Base-by-base conservation (phyloP, 2,113 vertebrate genomes). In the Aix galericulata region DNA sequence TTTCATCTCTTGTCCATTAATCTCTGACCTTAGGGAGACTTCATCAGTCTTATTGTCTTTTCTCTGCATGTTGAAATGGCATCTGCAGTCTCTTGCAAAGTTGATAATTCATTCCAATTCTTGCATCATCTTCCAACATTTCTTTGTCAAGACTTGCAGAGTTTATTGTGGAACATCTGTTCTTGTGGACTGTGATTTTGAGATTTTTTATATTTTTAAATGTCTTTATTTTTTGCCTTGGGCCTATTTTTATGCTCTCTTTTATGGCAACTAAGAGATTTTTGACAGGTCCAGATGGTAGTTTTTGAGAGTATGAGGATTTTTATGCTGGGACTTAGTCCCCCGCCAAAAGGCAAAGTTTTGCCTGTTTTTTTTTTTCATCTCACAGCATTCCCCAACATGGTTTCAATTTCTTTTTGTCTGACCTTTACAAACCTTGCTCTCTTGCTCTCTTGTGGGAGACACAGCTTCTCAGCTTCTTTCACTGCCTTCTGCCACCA, bases 111-210 rank as follows among this genome's bases (percentile, higher is more conserved):
- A 52, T 83, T 88, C 50, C 4, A 83, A 42, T 91, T 91, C 56
- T 77, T 83, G 13, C 58, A 67, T 77, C 68, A 74, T 63, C n/a
- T 86, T 76, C 68, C 55, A 66, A 6, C 27, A 59, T n/a, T 34
- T 76, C 36, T 86, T 79, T 94, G 76, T 82, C 68, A 83, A 63
- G 88, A 91, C 64, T 86, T 83, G 64, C n/a, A 71, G 40, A 46
- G 7, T 27, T 88, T 68, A 46, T 59, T n/a, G 36, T 82, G 72
- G 59, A 80, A 83, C 55, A 83, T 72, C 75, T 67, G 72, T 27
- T 75, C 15, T 60, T 82, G 46, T 1, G 6, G 59, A 78, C 26
- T 59, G 23, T 71, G 59, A 83, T 86, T 88, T 66, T 93, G 44
- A 88, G 29, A 40, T 60, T 5, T 26, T 8, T 1, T 27, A 8